phyloP scores from a whole-genome alignment of 2,888 invertebrate genomes.

The Acleris literana region DNA sequence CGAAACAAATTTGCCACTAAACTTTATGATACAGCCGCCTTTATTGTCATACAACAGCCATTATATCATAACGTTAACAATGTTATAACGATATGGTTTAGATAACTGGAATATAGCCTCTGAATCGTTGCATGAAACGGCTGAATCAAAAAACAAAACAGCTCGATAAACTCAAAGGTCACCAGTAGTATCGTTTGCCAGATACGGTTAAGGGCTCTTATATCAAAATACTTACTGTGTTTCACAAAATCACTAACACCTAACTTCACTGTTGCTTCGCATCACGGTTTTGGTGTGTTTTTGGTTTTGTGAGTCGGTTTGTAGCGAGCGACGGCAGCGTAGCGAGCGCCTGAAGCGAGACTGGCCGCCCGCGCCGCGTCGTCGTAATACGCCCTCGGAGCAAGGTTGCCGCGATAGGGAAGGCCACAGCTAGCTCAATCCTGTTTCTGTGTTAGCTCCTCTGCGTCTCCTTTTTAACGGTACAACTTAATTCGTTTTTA shows the following conservation, averaged over 20 bases:
- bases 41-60: too few relatives aligned
- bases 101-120: not conserved
- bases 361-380: slow-evolving; percentile 30
- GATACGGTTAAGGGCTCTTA: not conserved
- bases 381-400: slow-evolving; percentile 28
- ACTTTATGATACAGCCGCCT: too few relatives aligned
- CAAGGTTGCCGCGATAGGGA: slow-evolving; percentile 26
- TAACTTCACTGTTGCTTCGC: slow-evolving; percentile 22
- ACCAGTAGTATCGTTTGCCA: slow-evolving; percentile 7
- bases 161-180: slow-evolving; percentile 18
- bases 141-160: slow-evolving; percentile 4
- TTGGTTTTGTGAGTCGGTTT: slow-evolving; percentile 1
- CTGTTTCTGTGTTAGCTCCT: not conserved
- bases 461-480: not conserved
- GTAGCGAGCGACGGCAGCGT: not conserved
- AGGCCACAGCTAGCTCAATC: slow-evolving; percentile 21
- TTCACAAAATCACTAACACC: slow-evolving; percentile 13
- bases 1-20: not conserved
- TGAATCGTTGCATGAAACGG: not conserved
- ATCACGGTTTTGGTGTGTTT: slow-evolving; percentile 26
- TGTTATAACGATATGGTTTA: too few relatives aligned
- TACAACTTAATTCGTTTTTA: too few relatives aligned
- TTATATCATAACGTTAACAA: too few relatives aligned
- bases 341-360: slow-evolving; percentile 10
- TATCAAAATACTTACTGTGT: slow-evolving; percentile 19